Base-by-base conservation (phyloP, 1,140 invertebrate genomes). In the Magallana angulata region DNA sequence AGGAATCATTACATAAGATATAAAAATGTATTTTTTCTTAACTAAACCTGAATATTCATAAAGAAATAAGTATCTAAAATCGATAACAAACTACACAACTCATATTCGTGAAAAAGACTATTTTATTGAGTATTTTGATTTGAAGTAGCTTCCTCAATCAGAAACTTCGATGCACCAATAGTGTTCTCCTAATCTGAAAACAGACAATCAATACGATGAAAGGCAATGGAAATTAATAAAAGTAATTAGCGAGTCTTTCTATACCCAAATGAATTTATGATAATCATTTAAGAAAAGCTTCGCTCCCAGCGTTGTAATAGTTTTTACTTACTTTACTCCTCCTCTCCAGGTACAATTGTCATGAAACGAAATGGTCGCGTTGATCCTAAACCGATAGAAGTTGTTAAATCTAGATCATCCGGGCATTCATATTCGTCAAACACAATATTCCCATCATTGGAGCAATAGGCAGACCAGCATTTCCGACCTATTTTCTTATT, bases 81-180 rank as follows among this genome's bases (percentile, higher is more conserved):
- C 4, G 12, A 11, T 11, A 76, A 76, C 7, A 36, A 30, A 76
- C 5, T 12, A 76, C 12, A 76, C 60, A 76, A 76, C 68, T 30
- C 68, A 36, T 36, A 1, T 8, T 24, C 36, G 36, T 48, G 12
- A 24, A 30, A 76, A 48, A 8, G 24, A 30, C 24, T 36, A 30
- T 76, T 76, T 76, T 76, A 76, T 76, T 76, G 11, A 9, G 24
- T 36, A 9, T 30, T 76, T 76, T 76, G 68, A 76, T 76, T 36
- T 76, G 11, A 30, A 8, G 18, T 24, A 71, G 7, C 11, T 12
- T 30, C 36, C 24, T 5, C 24, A 76, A 76, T 76, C 68, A 76
- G 68, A 76, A 76, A 76, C 68, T 76, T 76, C 68, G 68, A 76
- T 76, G 68, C 24, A 76, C 68, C 68, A 12, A 30, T 30, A 30